Percentiles rank a stretch among this genome's conserved stretches.
These are phyloP conservation scores for Drosophila hawaiiensis DNA, from an alignment of 2,888 invertebrate genomes.

Conservation along the genomic window DNA sequence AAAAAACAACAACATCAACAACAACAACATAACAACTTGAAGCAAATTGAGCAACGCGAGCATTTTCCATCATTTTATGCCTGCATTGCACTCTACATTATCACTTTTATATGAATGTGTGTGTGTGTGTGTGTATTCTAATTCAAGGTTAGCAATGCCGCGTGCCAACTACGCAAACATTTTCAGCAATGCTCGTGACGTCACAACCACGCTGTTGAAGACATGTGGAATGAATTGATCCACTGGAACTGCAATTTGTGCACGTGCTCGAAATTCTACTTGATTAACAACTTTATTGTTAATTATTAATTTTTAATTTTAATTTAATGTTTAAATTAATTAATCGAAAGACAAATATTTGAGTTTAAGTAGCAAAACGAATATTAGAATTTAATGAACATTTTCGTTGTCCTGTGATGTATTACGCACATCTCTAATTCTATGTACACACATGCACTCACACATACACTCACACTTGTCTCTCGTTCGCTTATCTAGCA, in stretches of 20 bases:
- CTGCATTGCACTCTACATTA: slow-evolving; percentile 36
- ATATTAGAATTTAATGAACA: not conserved
- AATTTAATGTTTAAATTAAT: not conserved
- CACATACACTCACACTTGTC: not conserved
- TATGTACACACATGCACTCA: not conserved
- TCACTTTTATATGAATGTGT: slow-evolving; percentile 1
- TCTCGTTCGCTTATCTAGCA: slow-evolving; percentile 36
- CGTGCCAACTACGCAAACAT: slow-evolving; percentile 32
- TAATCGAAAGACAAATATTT: not conserved
- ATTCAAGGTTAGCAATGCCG: slow-evolving; percentile 66
- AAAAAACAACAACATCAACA: slow-evolving; percentile 5
- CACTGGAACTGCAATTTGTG: not conserved
- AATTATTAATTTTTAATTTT: not conserved
- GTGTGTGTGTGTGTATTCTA: slow-evolving; percentile 23
- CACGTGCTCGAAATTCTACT: not conserved
- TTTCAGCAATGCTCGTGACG: slow-evolving; percentile 45
- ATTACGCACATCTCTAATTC: slow-evolving; percentile 15
- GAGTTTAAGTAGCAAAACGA: not conserved
- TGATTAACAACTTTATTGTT: not conserved
- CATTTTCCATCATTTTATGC: slow-evolving; percentile 45
- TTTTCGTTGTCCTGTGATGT: not conserved
- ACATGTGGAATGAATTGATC: not conserved
- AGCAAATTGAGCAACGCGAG: slow-evolving; percentile 28
- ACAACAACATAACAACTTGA: slow-evolving; percentile 6
- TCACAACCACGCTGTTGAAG: slow-evolving; percentile 12